These are phyloP conservation scores for Zoanthus sansibaricus DNA, from an alignment of 92 coral and sea anemone genomes.

Conservation along the genomic window DNA sequence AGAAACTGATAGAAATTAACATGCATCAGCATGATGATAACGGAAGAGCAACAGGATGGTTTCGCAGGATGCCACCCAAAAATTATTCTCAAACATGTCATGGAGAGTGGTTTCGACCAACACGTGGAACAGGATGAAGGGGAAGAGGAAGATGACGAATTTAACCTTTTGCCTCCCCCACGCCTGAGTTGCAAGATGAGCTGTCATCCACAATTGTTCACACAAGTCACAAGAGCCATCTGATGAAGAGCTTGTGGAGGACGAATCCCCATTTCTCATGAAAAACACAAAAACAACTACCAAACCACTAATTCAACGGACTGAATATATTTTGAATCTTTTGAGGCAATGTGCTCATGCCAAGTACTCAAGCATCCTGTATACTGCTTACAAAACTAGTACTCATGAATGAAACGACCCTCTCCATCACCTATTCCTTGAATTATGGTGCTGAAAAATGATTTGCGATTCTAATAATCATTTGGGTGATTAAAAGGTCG, in stretches of 20 bases:
- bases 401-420: conserved; percentile 62
- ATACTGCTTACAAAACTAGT: conserved; percentile 64
- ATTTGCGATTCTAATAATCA: conserved; percentile 57
- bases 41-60: conserved; percentile 19
- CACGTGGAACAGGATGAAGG: background rate
- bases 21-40: conserved; percentile 7
- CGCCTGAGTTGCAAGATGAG: no score
- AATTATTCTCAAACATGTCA: conserved; percentile 5
- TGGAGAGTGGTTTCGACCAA: conserved; percentile 4
- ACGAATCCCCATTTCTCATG: conserved; percentile 11
- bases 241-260: conserved; percentile 23
- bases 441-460: conserved; percentile 56
- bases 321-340: conserved; percentile 51
- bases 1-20: conserved; percentile 39
- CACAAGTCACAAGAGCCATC: background rate
- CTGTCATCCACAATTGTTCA: background rate
- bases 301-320: conserved; percentile 14
- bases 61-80: conserved; percentile 22
- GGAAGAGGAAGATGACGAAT: background rate
- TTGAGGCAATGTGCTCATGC: conserved; percentile 53
- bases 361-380: conserved; percentile 62
- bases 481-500: conserved; percentile 43
- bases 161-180: background rate
- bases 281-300: background rate
- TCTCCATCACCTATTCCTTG: conserved; percentile 69